phyloP scores from a whole-genome alignment of 2,113 vertebrate species.

The Tinamus guttatus region DNA sequence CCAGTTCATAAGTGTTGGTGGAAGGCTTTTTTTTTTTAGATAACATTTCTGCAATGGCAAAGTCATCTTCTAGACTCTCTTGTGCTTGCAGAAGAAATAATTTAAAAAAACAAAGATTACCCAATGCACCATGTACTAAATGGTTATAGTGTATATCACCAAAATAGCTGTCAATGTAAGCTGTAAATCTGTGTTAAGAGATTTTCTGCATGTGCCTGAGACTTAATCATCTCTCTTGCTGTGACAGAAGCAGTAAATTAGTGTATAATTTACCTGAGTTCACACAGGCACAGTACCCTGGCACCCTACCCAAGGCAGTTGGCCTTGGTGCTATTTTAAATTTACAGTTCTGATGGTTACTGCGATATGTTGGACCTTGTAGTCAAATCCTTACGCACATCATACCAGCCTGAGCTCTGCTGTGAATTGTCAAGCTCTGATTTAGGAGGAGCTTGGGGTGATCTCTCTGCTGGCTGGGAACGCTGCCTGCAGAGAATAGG shows the following conservation, averaged over 20 bases:
- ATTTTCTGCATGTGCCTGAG: neutral
- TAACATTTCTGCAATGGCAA: neutral
- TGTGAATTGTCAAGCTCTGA: neutral
- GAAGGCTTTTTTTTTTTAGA: neutral
- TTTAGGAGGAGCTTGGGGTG: neutral
- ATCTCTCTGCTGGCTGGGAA: neutral
- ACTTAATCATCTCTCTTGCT: neutral
- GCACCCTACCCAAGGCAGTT: neutral
- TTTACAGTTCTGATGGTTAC: neutral
- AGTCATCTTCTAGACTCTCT: neutral
- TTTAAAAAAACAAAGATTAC: neutral
- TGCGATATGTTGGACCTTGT: rapidly evolving
- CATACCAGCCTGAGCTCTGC: neutral
- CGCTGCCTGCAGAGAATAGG: rapidly evolving
- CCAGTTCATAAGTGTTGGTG: neutral
- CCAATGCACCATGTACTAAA: neutral
- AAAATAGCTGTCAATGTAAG: neutral
- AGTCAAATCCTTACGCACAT: neutral
- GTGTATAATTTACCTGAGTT: neutral
- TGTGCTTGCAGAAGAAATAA: neutral
- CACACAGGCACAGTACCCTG: neutral
- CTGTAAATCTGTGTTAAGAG: neutral
- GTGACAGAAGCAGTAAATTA: neutral
- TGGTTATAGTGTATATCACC: neutral
- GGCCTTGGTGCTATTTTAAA: neutral